Conservation (phyloP, 1,140 invertebrate genomes). For the Papilio polyxenes region DNA sequence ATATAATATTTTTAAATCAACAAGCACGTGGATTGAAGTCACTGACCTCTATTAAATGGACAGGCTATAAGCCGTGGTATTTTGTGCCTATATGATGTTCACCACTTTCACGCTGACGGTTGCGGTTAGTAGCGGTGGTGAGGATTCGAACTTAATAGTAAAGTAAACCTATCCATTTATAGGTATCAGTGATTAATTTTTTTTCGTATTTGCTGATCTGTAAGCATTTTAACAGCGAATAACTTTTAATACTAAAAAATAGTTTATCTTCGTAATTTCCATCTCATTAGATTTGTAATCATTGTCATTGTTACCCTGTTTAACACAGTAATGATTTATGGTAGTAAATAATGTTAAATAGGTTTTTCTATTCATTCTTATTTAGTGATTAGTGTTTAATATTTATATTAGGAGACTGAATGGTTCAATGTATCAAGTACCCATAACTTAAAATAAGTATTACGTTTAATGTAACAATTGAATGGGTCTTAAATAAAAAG, state of each 20-base stretch:
- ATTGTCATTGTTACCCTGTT: background rate
- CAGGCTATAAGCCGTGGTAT: too few relatives aligned
- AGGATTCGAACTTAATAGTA: too few relatives aligned
- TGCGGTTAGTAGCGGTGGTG: too few relatives aligned
- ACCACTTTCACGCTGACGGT: too few relatives aligned
- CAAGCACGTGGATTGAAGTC: too few relatives aligned
- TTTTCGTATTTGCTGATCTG: background rate
- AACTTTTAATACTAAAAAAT: background rate
- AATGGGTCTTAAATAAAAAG: conserved; percentile 74
- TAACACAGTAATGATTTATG: background rate
- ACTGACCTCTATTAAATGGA: too few relatives aligned
- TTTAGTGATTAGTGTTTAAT: conserved; percentile 46
- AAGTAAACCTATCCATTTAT: too few relatives aligned
- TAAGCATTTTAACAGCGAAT: background rate
- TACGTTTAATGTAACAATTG: conserved; percentile 71
- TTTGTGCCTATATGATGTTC: too few relatives aligned
- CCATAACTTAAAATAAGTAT: conserved; percentile 59
- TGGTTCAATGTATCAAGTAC: conserved; percentile 55
- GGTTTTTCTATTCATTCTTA: conserved; percentile 39
- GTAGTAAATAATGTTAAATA: conserved; percentile 25
- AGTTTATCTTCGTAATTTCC: background rate
- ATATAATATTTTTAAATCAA: background rate
- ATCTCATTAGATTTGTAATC: conserved; percentile 4
- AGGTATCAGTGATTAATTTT: too few relatives aligned
- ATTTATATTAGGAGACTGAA: conserved; percentile 76